Percentiles rank a stretch among this genome's conserved stretches.
Evolutionary conservation across 1,140 invertebrate species (phyloP).

Genomic region (Lethocerus indicus): DNA sequence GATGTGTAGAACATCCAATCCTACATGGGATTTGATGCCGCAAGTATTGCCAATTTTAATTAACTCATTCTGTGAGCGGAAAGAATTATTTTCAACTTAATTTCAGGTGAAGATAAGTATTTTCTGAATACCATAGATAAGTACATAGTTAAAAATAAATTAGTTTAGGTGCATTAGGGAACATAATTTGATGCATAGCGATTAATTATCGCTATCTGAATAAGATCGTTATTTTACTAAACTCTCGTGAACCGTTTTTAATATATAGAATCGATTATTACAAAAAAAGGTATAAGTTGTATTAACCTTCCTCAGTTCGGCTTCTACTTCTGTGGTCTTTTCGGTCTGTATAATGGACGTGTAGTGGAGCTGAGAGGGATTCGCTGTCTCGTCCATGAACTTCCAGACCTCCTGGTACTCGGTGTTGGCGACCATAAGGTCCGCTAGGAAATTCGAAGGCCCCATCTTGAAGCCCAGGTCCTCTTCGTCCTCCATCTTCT

Average conservation of each 20-base stretch:
- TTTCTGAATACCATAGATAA: too few relatives aligned
- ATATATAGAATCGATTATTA: background rate
- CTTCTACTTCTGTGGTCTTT: conserved; percentile 66
- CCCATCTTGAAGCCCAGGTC: conserved; percentile 32
- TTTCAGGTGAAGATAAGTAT: too few relatives aligned
- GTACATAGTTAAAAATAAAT: too few relatives aligned
- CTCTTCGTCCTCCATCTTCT: conserved; percentile 35
- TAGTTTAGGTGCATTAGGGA: too few relatives aligned
- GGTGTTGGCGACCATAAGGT: conserved; percentile 27
- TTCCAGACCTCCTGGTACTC: conserved; percentile 64
- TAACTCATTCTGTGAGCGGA: too few relatives aligned
- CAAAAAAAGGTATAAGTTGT: background rate
- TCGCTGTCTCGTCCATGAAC: conserved; percentile 52
- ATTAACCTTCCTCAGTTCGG: conserved; percentile 53
- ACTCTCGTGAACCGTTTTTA: background rate
- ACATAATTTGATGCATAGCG: too few relatives aligned
- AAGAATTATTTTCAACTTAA: too few relatives aligned
- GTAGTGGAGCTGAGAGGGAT: conserved; percentile 53
- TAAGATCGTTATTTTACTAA: too few relatives aligned
- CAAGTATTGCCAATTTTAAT: too few relatives aligned
- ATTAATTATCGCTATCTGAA: too few relatives aligned
- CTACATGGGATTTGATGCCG: background rate
- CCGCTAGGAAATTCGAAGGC: conserved; percentile 30
- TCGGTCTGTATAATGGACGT: conserved; percentile 64
- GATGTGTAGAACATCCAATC: background rate